Conservation (phyloP, 2,797 vertebrate species). For the Xiphophorus birchmanni region DNA sequence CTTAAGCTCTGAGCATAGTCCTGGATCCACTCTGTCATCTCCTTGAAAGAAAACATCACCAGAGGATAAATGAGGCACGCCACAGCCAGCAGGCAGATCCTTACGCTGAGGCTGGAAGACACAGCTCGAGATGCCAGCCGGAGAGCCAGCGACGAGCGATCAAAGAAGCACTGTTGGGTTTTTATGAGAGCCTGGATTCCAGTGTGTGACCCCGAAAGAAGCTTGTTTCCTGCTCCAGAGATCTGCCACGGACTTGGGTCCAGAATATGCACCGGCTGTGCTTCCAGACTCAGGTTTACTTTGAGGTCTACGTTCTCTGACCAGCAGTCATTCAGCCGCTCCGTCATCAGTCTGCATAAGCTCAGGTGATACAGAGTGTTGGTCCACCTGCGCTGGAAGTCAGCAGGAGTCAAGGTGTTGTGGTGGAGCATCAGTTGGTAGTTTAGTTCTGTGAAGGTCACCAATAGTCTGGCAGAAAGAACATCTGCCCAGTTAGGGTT, state of each 20-base stretch:
- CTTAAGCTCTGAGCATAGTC: constrained; percentile 82
- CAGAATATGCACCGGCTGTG: constrained; percentile 19
- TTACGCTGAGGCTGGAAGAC: constrained; percentile 80
- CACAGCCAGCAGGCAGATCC: constrained; percentile 79
- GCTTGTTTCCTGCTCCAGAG: constrained; percentile 19
- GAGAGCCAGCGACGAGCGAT: constrained; percentile 70
- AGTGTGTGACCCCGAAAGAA: constrained; percentile 49
- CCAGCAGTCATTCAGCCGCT: constrained; percentile 81
- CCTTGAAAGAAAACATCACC: constrained; percentile 86
- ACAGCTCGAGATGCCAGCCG: constrained; percentile 75
- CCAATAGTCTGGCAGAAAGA: constrained; percentile 77
- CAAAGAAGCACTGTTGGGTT: constrained; percentile 79
- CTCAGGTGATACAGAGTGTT: constrained; percentile 58
- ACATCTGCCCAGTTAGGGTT: constrained; percentile 80
- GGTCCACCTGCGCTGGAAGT: constrained; percentile 67
- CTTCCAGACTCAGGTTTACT: constrained; percentile 43
- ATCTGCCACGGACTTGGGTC: constrained; percentile 55
- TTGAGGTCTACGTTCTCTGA: constrained; percentile 69
- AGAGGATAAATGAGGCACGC: constrained; percentile 88
- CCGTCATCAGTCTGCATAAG: constrained; percentile 76
- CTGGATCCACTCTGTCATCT: constrained; percentile 90
- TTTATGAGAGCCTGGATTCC: constrained; percentile 59
- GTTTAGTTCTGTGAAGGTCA: constrained; percentile 76
- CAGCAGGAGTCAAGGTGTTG: constrained; percentile 7
- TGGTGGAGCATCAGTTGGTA: constrained; percentile 61